A percentile compares a stretch with the other conserved stretches of the same genome.
Conservation (phyloP, 2,888 invertebrate species). For the Tetheella fluctuosa region DNA sequence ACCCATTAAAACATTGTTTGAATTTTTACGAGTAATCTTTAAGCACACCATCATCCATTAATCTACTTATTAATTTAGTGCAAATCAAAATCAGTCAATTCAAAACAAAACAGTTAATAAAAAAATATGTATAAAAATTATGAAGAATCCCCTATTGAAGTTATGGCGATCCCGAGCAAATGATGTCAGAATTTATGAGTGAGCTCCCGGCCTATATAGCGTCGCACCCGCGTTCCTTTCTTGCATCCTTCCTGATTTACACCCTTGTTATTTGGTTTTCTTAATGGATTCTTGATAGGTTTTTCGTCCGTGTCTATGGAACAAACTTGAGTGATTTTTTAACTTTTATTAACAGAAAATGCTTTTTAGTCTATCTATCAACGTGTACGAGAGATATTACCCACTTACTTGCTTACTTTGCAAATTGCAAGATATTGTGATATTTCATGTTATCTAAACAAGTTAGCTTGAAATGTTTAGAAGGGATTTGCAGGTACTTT, state of each 20-base stretch:
- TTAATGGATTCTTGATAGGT: conserved; percentile 61
- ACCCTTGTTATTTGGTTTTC: conserved; percentile 57
- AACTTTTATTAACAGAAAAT: not conserved
- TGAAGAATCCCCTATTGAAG: conserved; percentile 18
- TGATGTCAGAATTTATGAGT: conserved; percentile 39
- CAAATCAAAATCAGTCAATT: too few species aligned
- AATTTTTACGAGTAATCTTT: too few species aligned
- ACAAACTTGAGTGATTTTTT: not conserved
- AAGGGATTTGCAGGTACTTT: too few species aligned
- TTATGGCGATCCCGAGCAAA: conserved; percentile 36
- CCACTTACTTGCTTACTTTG: too few species aligned
- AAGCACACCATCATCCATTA: too few species aligned
- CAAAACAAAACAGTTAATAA: not conserved
- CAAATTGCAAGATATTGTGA: too few species aligned
- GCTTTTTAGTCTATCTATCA: too few species aligned
- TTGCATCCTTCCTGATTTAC: conserved; percentile 55
- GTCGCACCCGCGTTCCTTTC: conserved; percentile 31
- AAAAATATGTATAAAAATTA: not conserved
- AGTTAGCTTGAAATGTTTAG: too few species aligned
- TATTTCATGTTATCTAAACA: too few species aligned
- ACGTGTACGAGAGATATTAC: too few species aligned
- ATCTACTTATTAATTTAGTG: too few species aligned
- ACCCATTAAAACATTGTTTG: too few species aligned
- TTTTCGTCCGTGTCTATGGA: conserved; percentile 25
- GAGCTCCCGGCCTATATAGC: conserved; percentile 25